Percentiles rank a stretch among this genome's conserved stretches.
These are phyloP conservation scores for Pyrgus malvae DNA, from an alignment of 2,888 invertebrate genomes.

Conservation along the genomic window DNA sequence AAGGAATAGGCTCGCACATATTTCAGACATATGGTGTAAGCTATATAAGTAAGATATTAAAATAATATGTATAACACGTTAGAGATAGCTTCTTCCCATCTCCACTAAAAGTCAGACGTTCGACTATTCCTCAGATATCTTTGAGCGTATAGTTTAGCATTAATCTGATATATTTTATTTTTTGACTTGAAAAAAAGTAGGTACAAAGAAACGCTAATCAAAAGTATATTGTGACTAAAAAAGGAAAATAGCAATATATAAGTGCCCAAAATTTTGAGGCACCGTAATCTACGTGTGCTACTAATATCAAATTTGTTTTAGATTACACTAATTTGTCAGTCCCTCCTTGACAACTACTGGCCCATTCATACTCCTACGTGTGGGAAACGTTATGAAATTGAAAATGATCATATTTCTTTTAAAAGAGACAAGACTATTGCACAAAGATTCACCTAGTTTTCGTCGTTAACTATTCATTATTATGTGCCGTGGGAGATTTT, in stretches of 20 bases:
- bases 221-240: neutral
- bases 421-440: conserved; percentile 77
- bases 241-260: neutral
- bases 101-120: too few species aligned
- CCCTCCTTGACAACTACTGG: conserved; percentile 46
- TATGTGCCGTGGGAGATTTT: conserved; percentile 78
- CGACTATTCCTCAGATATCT: too few species aligned
- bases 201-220: too few species aligned
- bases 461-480: conserved; percentile 79
- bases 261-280: neutral
- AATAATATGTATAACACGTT: too few species aligned
- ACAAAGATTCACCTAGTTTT: conserved; percentile 82
- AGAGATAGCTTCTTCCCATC: too few species aligned
- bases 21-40: too few species aligned
- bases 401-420: conserved; percentile 82
- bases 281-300: conserved; percentile 28
- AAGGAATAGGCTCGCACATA: too few species aligned
- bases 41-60: too few species aligned
- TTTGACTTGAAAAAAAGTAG: too few species aligned
- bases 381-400: conserved; percentile 80
- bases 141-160: too few species aligned
- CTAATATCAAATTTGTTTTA: conserved; percentile 70
- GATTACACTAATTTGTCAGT: conserved; percentile 77
- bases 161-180: too few species aligned
- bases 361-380: conserved; percentile 67